Percentiles rank a stretch among this genome's conserved stretches.
Conservation (phyloP, 2,888 invertebrate genomes). For the Xylophagus ater region DNA sequence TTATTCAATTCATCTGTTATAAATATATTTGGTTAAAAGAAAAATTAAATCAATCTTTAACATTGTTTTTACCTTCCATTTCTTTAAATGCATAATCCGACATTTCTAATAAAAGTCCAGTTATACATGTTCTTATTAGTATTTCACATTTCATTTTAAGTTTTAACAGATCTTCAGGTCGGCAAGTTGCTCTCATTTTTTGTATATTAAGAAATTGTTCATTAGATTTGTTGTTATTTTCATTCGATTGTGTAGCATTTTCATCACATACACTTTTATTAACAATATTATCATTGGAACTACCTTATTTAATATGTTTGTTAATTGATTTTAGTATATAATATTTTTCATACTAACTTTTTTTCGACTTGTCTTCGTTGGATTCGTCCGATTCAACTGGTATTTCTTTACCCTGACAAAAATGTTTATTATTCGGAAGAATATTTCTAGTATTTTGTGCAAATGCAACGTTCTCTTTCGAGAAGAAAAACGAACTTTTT, state of each 20-base stretch:
- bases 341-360: too few relatives aligned
- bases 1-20: constrained; percentile 71
- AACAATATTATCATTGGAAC: too few relatives aligned
- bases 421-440: too few relatives aligned
- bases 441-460: too few relatives aligned
- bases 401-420: too few relatives aligned
- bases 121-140: constrained; percentile 71
- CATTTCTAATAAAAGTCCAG: constrained; percentile 65
- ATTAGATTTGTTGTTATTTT: constrained; percentile 49
- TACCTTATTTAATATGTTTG: too few relatives aligned
- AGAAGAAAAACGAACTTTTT: too few relatives aligned
- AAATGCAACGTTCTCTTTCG: too few relatives aligned
- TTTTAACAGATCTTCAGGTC: constrained; percentile 64
- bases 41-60: constrained; percentile 3
- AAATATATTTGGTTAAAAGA: constrained; percentile 16
- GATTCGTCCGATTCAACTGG: too few relatives aligned
- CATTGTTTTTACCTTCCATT: constrained; percentile 56
- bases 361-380: too few relatives aligned
- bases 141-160: constrained; percentile 60
- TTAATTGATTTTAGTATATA: too few relatives aligned
- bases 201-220: constrained; percentile 41
- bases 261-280: too few relatives aligned
- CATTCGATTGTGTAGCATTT: constrained; percentile 40
- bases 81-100: constrained; percentile 75
- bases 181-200: constrained; percentile 65